Percentiles rank a stretch among this genome's conserved stretches.
phyloP scores from a whole-genome alignment of 2,797 vertebrate genomes.

The Epinephelus malabaricus region DNA sequence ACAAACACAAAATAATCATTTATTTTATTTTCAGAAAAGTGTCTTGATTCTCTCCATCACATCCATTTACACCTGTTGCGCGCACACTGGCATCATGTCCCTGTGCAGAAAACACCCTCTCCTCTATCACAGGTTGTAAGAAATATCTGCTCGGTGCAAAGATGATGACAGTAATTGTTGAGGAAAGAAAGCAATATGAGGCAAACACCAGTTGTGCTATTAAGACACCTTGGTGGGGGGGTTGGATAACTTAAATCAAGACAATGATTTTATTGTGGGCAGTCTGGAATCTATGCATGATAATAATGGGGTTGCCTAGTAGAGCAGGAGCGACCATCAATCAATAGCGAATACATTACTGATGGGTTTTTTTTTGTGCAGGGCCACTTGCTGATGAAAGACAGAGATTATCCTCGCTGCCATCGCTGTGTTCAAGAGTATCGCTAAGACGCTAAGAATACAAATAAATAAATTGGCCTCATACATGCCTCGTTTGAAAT shows the following conservation, averaged over 20 bases:
- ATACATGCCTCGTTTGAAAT: conserved; percentile 84
- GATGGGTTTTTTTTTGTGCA: conserved; percentile 81
- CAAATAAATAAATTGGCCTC: conserved; percentile 89
- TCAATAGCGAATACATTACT: conserved; percentile 87
- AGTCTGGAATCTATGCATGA: conserved; percentile 84
- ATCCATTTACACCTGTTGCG: conserved; percentile 67
- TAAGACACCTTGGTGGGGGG: conserved; percentile 66
- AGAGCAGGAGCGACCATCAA: conserved; percentile 83
- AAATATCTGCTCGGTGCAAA: conserved; percentile 47
- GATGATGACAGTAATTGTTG: conserved; percentile 70
- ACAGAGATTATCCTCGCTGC: conserved; percentile 84
- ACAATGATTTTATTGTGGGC: conserved; percentile 87
- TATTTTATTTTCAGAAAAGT: background rate
- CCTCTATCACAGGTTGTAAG: conserved; percentile 35
- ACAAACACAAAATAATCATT: background rate
- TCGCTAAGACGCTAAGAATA: conserved; percentile 81
- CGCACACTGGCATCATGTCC: background rate
- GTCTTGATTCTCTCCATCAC: background rate
- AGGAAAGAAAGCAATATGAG: conserved; percentile 73
- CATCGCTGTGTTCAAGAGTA: conserved; percentile 82
- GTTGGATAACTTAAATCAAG: conserved; percentile 81
- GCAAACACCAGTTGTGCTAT: conserved; percentile 75
- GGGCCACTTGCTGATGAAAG: conserved; percentile 88
- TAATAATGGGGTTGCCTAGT: conserved; percentile 86
- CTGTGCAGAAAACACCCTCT: conserved; percentile 17